Evolutionary conservation across 2,888 invertebrate genomes (phyloP), one percentile per base, ranked within the genome.

Genomic region (Meliscaeva auricollis): DNA sequence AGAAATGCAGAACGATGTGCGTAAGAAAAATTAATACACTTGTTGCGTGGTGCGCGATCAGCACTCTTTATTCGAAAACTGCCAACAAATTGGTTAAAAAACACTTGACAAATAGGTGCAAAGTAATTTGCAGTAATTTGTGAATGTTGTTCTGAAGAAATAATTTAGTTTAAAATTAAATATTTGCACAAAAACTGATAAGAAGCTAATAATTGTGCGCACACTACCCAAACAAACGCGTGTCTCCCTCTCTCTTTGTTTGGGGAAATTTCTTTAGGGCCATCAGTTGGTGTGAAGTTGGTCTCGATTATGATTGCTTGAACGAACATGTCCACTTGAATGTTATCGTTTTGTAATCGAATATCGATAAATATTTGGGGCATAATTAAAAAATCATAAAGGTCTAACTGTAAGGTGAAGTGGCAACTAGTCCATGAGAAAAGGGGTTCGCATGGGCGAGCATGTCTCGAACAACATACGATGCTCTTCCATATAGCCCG

Each of bases 171-270:
- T 78, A 54, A 64, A 84, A 72, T 56, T 58, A 20, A 70, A 79
- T 79, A 75, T 79, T 60, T 72, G 75, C 60, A 72, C 35, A 84
- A 79, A 72, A 58, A 75, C 66, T 79, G 84, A 79, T 84, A 84
- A 84, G 60, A 74, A 70, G 56, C 54, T 15, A 75, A 54, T 15
- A 69, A 78, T 74, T 70, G 70, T 79, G 83, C 64, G 75, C 11
- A 11, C n/a, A 26, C 15, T n/a, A 60, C 83, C 69, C 83, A 87
- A 87, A 87, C 87, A 88, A 87, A 87, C 85, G 74, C 82, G 76
- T 72, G 75, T 85, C 79, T 81, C 79, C 76, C 78, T 87, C 87
- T 87, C 87, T 87, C 88, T 87, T 88, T 88, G 88, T 88, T 88
- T 88, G 87, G 88, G 88, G 87, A 88, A 87, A 87, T 88, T 88